phyloP scores from a whole-genome alignment of 2,888 invertebrate species.

The Chymomyza fuscimana region DNA sequence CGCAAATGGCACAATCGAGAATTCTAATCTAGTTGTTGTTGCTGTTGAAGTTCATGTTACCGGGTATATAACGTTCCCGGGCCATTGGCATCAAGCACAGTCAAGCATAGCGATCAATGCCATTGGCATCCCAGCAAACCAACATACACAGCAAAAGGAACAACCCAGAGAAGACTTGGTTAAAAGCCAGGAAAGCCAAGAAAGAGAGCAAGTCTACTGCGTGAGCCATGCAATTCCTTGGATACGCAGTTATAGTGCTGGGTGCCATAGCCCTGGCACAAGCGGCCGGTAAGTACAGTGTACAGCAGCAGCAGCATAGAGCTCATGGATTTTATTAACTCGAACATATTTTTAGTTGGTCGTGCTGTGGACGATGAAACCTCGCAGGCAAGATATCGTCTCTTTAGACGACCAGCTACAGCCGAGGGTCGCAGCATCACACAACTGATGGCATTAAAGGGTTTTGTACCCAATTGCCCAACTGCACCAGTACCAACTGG shows the following conservation, averaged over 20 bases:
- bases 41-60: constrained; percentile 4
- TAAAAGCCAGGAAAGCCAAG: neutral
- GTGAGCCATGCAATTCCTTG: constrained; percentile 45
- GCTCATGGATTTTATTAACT: neutral
- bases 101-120: constrained; percentile 48
- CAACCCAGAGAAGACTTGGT: neutral
- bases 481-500: neutral
- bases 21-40: constrained; percentile 36
- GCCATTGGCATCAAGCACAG: constrained; percentile 53
- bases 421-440: constrained; percentile 35
- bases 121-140: constrained; percentile 44
- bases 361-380: constrained; percentile 26
- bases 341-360: constrained; percentile 13
- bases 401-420: constrained; percentile 16
- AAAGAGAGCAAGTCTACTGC: neutral
- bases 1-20: constrained; percentile 57
- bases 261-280: constrained; percentile 39
- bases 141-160: constrained; percentile 12
- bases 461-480: constrained; percentile 6
- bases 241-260: constrained; percentile 37
- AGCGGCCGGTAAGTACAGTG: constrained; percentile 52
- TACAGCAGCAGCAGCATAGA: neutral
- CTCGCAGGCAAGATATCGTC: constrained; percentile 13
- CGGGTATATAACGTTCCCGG: constrained; percentile 57
- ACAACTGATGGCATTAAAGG: constrained; percentile 30